Conservation (phyloP, 2,888 invertebrate genomes). For the Eristalis arbustorum region DNA sequence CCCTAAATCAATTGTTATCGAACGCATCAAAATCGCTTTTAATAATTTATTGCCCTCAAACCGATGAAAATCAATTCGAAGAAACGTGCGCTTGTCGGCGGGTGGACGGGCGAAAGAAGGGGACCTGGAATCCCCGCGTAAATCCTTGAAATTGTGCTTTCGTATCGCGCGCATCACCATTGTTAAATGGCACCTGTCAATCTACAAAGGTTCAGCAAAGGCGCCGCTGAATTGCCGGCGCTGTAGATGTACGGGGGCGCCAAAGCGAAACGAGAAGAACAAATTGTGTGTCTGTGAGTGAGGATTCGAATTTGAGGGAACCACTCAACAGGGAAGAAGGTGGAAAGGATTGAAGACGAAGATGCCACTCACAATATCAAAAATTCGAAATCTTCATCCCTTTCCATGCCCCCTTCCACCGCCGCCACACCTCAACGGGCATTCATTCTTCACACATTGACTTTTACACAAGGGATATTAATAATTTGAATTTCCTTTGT, state of each 20-base stretch:
- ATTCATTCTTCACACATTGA: neutral
- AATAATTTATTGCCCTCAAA: conserved; percentile 51
- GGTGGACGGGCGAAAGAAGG: neutral
- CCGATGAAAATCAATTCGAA: conserved; percentile 28
- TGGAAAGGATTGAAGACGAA: neutral
- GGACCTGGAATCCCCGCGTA: neutral
- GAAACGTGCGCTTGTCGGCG: conserved; percentile 3
- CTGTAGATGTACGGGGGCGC: neutral
- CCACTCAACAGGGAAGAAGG: no score
- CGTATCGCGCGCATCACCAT: conserved; percentile 4
- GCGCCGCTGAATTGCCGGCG: conserved; percentile 7
- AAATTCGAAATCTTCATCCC: neutral
- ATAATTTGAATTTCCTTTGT: conserved; percentile 39
- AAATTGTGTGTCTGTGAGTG: neutral
- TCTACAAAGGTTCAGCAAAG: conserved; percentile 27
- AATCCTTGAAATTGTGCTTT: conserved; percentile 28
- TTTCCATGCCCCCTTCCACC: neutral
- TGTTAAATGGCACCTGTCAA: conserved; percentile 55
- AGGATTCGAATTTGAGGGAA: no score
- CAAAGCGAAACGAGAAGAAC: conserved; percentile 3
- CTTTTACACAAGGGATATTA: conserved; percentile 23
- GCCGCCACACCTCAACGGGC: no score
- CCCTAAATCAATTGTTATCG: conserved; percentile 28
- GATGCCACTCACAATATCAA: neutral
- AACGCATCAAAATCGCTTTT: conserved; percentile 44